Percentiles rank a stretch among this genome's conserved stretches.
Conservation (phyloP, 2,113 vertebrate genomes). For the Sinocyclocheilus rhinocerous region DNA sequence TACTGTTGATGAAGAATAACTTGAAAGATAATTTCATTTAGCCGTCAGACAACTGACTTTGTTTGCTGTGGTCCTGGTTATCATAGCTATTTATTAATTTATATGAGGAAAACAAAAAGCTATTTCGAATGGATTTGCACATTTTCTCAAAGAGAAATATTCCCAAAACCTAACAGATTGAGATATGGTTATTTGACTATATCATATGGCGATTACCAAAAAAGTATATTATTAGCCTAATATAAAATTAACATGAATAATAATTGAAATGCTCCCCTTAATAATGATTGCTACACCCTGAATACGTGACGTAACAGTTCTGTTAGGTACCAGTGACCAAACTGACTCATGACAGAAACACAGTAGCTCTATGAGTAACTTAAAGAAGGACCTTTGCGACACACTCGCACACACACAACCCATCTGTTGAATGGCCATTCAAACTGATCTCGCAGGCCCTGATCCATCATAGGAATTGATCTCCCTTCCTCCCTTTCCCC, state of each 20-base stretch:
- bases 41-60: neutral
- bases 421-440: constrained; percentile 34
- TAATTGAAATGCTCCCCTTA: neutral
- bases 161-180: neutral
- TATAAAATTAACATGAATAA: neutral
- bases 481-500: constrained; percentile 8
- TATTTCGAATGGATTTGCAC: neutral
- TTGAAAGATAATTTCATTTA: neutral
- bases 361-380: neutral
- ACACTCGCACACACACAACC: too few species aligned
- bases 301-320: neutral
- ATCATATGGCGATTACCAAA: neutral
- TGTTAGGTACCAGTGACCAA: neutral
- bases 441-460: constrained; percentile 36
- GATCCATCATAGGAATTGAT: constrained; percentile 40
- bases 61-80: neutral
- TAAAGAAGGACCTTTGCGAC: constrained; percentile 3
- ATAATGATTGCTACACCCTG: neutral
- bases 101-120: neutral
- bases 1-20: neutral
- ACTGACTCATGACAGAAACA: neutral
- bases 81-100: neutral
- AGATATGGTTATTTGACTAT: neutral
- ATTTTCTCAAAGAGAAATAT: neutral
- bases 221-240: neutral